phyloP scores from a whole-genome alignment of 1,140 invertebrate genomes.

The Gryon sp. region DNA sequence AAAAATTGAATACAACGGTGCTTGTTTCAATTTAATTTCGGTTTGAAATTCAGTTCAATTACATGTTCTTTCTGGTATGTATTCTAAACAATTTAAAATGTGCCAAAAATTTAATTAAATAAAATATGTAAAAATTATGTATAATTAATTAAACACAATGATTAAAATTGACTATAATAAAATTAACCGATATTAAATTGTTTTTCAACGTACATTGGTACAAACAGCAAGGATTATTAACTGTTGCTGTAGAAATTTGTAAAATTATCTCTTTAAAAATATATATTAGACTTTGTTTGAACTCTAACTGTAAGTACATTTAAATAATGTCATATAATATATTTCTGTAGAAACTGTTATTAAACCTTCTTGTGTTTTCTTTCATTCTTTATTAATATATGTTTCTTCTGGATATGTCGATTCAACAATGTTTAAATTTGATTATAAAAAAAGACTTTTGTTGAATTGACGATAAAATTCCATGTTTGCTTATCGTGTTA shows the following conservation, averaged over 20 bases:
- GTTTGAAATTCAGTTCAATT: not conserved
- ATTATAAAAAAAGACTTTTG: too few relatives aligned
- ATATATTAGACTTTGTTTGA: constrained; percentile 1
- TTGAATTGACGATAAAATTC: constrained; percentile 22
- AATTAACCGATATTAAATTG: constrained; percentile 27
- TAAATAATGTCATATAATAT: too few relatives aligned
- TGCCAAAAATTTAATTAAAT: too few relatives aligned
- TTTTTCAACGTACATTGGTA: constrained; percentile 1
- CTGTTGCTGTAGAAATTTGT: constrained; percentile 18
- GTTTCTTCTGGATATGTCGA: constrained; percentile 3
- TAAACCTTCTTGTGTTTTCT: too few relatives aligned
- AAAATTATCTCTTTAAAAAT: constrained; percentile 15
- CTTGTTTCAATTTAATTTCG: constrained; percentile 17
- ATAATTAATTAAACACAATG: too few relatives aligned
- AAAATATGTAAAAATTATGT: too few relatives aligned
- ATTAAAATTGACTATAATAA: not conserved
- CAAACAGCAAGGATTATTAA: constrained; percentile 26
- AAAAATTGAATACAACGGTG: constrained; percentile 30
- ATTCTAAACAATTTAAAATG: too few relatives aligned
- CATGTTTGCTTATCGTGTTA: not conserved
- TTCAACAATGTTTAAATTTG: constrained; percentile 24
- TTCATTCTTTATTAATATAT: constrained; percentile 12
- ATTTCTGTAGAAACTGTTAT: constrained; percentile 33
- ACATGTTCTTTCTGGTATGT: too few relatives aligned
- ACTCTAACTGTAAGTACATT: too few relatives aligned